A percentile compares a stretch with the other conserved stretches of the same genome.
phyloP scores from a whole-genome alignment of 2,113 vertebrate species.

The Pelvicachromis taeniatus region DNA sequence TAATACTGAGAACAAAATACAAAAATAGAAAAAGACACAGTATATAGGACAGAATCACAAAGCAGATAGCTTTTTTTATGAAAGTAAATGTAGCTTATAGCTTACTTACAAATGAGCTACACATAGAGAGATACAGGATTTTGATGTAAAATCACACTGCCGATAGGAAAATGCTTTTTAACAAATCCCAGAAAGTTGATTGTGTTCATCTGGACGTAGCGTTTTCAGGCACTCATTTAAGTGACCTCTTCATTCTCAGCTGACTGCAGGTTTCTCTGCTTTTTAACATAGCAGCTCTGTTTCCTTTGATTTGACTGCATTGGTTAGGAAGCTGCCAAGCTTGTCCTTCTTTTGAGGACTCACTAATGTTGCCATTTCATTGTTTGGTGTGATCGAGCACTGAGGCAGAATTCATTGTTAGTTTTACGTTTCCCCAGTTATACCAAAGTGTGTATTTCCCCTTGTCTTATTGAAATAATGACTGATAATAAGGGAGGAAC shows the following conservation, averaged over 20 bases:
- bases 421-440: background rate
- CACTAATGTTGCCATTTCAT: background rate
- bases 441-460: background rate
- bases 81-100: background rate
- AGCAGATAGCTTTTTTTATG: background rate
- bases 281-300: background rate
- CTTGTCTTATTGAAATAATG: background rate
- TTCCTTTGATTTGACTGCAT: background rate
- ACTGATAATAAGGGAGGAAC: background rate
- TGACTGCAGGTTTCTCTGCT: background rate
- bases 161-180: background rate
- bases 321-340: background rate
- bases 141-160: background rate
- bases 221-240: background rate
- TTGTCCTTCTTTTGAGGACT: background rate
- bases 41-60: background rate
- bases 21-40: background rate
- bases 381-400: background rate
- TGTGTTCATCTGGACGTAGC: background rate
- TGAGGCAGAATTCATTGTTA: background rate
- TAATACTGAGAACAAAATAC: background rate
- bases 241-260: background rate
- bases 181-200: background rate
- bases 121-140: background rate
- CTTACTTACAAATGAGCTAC: background rate